Percentiles rank a stretch among this genome's conserved stretches.
phyloP scores from a whole-genome alignment of 2,888 invertebrate genomes.

The Leptura quadrifasciata region DNA sequence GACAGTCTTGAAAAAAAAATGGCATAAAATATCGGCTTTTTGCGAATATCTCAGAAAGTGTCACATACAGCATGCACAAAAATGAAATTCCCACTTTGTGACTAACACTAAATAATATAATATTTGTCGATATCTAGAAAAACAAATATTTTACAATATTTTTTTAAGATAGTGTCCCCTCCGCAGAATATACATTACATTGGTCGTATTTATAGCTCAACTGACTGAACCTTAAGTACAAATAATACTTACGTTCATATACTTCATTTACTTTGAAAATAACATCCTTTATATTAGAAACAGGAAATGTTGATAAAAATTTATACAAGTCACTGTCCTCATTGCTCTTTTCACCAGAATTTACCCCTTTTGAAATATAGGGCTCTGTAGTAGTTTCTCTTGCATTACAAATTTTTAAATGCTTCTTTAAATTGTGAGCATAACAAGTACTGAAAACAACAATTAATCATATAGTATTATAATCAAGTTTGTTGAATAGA shows the following conservation, averaged over 20 bases:
- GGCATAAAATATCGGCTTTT: too few species aligned
- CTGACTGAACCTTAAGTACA: conserved; percentile 1
- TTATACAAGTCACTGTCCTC: conserved; percentile 56
- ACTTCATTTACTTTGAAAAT: conserved; percentile 73
- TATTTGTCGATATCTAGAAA: too few species aligned
- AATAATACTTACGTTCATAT: conserved; percentile 66
- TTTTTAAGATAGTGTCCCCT: too few species aligned
- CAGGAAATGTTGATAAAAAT: conserved; percentile 71
- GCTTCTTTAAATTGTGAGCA: conserved; percentile 80
- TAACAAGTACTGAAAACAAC: conserved; percentile 79
- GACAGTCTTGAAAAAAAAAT: too few species aligned
- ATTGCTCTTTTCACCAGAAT: conserved; percentile 69
- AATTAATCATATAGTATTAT: background rate
- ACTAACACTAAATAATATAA: too few species aligned
- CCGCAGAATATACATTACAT: too few species aligned
- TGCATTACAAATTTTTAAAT: conserved; percentile 85
- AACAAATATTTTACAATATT: too few species aligned
- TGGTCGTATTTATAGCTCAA: too few species aligned
- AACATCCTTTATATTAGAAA: conserved; percentile 70
- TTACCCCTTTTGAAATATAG: conserved; percentile 76
- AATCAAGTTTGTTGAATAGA: background rate
- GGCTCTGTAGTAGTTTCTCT: conserved; percentile 75
- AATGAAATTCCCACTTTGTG: too few species aligned
- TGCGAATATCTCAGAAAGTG: too few species aligned
- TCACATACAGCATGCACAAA: too few species aligned